Evolutionary conservation across 2,113 vertebrate species (phyloP).

Genomic region (Spilogale gracilis): DNA sequence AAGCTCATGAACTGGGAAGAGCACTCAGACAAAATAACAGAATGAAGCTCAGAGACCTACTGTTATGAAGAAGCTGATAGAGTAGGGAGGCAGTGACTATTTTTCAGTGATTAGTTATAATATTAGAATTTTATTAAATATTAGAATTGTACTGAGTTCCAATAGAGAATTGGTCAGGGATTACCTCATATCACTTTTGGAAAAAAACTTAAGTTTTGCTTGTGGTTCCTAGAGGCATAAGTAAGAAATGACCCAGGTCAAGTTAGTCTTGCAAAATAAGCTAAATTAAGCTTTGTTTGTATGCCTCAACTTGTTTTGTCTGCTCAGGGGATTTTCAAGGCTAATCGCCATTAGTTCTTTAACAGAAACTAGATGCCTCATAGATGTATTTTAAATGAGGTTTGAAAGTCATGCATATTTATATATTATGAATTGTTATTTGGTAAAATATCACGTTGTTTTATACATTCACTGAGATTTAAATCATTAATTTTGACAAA

Average conservation of each 20-base stretch:
- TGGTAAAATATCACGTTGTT: background rate
- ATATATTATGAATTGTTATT: background rate
- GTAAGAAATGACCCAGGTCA: background rate
- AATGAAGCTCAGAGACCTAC: background rate
- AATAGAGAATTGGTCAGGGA: background rate
- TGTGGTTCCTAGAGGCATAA: background rate
- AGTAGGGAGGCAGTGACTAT: background rate
- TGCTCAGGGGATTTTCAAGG: background rate
- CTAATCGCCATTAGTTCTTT: background rate
- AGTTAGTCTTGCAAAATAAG: background rate
- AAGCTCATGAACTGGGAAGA: background rate
- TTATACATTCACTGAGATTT: background rate
- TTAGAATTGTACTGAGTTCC: background rate
- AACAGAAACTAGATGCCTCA: background rate
- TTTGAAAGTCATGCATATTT: background rate
- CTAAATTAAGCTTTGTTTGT: background rate
- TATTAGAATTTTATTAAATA: background rate
- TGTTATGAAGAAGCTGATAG: background rate
- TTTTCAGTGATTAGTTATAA: background rate
- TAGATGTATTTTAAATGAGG: background rate
- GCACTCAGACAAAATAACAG: background rate
- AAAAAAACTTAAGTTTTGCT: background rate
- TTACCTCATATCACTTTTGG: background rate
- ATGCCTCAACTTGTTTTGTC: background rate
- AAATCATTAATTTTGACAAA: background rate